These are phyloP conservation scores for Hipposideros larvatus DNA, from an alignment of 2,797 vertebrate genomes.

Conservation along the genomic window DNA sequence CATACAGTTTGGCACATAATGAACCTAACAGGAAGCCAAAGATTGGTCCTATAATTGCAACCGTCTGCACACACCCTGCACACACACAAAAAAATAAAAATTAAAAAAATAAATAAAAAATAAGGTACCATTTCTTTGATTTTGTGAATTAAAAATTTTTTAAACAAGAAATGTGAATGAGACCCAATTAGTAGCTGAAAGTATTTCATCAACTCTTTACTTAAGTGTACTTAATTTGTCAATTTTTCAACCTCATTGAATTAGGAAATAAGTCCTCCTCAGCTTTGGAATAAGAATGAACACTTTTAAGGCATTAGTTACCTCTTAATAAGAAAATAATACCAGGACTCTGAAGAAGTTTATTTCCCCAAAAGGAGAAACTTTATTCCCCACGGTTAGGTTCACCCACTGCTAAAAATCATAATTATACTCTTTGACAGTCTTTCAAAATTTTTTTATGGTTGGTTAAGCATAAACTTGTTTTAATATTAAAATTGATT, in stretches of 20 bases:
- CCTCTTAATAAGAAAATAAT: background rate
- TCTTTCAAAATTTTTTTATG: background rate
- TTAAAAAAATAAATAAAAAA: conserved; percentile 28
- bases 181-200: background rate
- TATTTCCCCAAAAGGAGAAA: background rate
- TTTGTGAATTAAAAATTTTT: conserved; percentile 29
- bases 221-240: background rate
- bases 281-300: conserved; percentile 27
- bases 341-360: background rate
- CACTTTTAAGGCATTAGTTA: background rate
- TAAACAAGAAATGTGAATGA: conserved; percentile 44
- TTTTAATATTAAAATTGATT: conserved; percentile 16
- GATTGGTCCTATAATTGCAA: conserved; percentile 96
- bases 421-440: background rate
- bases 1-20: conserved; percentile 96
- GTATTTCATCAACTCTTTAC: conserved; percentile 20
- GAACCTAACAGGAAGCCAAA: conserved; percentile 97
- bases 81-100: conserved; percentile 48
- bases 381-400: background rate
- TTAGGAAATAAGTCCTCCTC: conserved; percentile 17
- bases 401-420: background rate
- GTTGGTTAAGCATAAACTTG: background rate
- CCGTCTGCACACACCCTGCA: conserved; percentile 95
- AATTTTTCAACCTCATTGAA: background rate
- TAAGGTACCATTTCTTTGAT: background rate